These are phyloP conservation scores for Pempheris klunzingeri DNA, from an alignment of 2,797 vertebrate species.

Conservation along the genomic window DNA sequence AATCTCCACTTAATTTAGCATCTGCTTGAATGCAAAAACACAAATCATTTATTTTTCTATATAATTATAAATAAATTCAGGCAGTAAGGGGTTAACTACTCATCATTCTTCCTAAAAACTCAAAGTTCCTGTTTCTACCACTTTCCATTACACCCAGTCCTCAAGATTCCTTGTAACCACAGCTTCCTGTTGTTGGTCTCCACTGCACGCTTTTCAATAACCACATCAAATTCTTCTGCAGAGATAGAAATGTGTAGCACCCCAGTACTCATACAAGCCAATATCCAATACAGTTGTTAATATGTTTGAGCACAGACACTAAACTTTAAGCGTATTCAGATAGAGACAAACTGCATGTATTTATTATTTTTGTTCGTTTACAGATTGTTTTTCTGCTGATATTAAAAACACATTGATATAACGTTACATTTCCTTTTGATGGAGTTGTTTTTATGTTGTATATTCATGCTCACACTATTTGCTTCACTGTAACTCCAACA, in stretches of 20 bases:
- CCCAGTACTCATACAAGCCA: not conserved
- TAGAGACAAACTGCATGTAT: not conserved
- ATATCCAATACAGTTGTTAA: too few species aligned
- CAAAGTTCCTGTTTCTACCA: not conserved
- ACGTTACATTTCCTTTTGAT: not conserved
- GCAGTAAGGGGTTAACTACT: too few species aligned
- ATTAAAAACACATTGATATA: not conserved
- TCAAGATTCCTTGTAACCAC: conserved; percentile 29
- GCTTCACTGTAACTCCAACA: not conserved
- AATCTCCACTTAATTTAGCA: too few species aligned
- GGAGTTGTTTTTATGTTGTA: not conserved
- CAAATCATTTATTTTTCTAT: too few species aligned
- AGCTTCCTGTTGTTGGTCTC: conserved; percentile 11
- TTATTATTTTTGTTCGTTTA: not conserved
- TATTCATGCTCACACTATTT: not conserved
- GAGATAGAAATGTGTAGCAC: not conserved
- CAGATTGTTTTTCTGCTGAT: not conserved
- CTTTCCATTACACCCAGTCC: not conserved
- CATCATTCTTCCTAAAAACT: not conserved
- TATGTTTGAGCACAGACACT: not conserved
- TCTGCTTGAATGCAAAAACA: too few species aligned
- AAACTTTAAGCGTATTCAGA: not conserved
- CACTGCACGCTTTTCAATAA: not conserved
- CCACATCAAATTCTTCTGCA: not conserved
- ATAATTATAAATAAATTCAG: too few species aligned